Conservation (phyloP, 2,113 vertebrate genomes). For the Carollia perspicillata region DNA sequence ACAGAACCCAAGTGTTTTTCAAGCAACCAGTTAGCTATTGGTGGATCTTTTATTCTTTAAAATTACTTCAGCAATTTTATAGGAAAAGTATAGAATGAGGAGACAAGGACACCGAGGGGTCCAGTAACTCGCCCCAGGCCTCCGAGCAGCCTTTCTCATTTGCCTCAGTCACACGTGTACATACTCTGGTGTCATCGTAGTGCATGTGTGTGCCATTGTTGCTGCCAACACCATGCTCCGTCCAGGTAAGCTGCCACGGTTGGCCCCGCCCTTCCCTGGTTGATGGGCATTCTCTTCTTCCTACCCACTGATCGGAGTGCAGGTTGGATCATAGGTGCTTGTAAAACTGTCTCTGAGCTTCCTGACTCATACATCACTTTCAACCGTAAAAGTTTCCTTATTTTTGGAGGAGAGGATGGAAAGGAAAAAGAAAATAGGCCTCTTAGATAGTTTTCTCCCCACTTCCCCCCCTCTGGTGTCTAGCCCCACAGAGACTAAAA, state of each 20-base stretch:
- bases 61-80: not conserved
- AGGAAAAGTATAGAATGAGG: not conserved
- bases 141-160: not conserved
- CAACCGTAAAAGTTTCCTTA: not conserved
- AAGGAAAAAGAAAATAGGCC: not conserved
- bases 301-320: not conserved
- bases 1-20: not conserved
- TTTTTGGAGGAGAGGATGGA: not conserved
- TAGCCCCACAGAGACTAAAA: not conserved
- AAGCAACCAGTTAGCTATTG: not conserved
- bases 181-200: rapidly evolving
- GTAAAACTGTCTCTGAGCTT: not conserved
- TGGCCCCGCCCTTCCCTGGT: not conserved
- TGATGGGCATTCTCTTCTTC: not conserved
- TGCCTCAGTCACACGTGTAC: rapidly evolving
- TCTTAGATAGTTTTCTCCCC: not conserved
- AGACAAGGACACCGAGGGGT: not conserved
- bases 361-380: not conserved
- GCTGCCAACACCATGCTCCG: not conserved
- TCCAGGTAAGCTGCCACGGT: not conserved
- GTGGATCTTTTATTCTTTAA: not conserved
- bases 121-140: not conserved
- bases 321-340: not conserved
- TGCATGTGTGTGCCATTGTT: rapidly evolving
- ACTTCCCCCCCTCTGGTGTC: not conserved